Percentiles rank a stretch among this genome's conserved stretches.
Conservation (phyloP, 2,888 invertebrate genomes). For the Tetragonula carbonaria region DNA sequence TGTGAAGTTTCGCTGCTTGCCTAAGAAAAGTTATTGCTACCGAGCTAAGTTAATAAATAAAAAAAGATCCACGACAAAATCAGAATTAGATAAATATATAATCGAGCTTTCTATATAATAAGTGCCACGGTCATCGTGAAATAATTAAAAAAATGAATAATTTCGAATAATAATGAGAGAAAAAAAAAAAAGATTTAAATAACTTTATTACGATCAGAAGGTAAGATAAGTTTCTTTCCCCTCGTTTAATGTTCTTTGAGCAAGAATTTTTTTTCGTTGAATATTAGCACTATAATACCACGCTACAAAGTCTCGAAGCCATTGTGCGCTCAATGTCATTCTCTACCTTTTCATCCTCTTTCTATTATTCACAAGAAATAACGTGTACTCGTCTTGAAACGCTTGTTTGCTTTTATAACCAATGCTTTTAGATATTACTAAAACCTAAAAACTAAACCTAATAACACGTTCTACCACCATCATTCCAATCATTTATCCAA, state of each 20-base stretch:
- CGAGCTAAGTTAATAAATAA: no score
- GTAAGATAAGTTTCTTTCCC: neutral
- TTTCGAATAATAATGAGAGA: no score
- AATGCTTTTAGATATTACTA: neutral
- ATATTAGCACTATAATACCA: slow-evolving; percentile 6
- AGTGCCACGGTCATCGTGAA: neutral
- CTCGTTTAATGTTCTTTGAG: slow-evolving; percentile 6
- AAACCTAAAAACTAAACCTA: neutral
- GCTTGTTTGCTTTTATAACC: neutral
- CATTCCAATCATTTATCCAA: no score
- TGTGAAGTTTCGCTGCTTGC: neutral
- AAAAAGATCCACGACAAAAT: neutral
- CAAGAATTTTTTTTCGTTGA: neutral
- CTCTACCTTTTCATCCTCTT: slow-evolving; percentile 29
- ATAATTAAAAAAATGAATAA: neutral
- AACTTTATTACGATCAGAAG: neutral
- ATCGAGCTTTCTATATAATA: neutral
- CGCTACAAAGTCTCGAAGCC: slow-evolving; percentile 3
- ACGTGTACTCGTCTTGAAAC: neutral
- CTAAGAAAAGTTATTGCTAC: neutral
- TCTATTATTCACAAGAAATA: neutral
- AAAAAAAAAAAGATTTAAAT: neutral
- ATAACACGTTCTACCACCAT: neutral
- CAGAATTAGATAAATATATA: neutral
- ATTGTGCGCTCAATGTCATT: slow-evolving; percentile 42